phyloP scores from a whole-genome alignment of 30 jellyfish, hydroid and myxozoan species.

The Clytia hemisphaerica region DNA sequence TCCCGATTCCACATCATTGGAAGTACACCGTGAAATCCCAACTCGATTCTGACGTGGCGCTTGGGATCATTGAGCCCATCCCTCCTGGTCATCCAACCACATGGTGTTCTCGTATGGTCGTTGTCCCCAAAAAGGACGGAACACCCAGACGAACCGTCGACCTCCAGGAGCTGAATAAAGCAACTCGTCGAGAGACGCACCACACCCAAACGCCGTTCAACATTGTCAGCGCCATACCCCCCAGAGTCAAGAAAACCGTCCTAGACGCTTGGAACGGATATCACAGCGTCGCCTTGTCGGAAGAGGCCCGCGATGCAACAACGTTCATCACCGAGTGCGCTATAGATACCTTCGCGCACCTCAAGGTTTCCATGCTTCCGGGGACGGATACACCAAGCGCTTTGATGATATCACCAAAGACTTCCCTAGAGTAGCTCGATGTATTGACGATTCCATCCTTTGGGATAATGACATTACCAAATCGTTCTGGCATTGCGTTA shows the following conservation, averaged over 20 bases:
- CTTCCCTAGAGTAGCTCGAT: too few species aligned
- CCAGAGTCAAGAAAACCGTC: conserved; percentile 8
- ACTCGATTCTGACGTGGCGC: conserved; percentile 24
- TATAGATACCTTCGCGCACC: too few species aligned
- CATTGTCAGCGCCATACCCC: conserved; percentile 8
- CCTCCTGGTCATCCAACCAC: conserved; percentile 31
- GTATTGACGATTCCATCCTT: conserved; percentile 6
- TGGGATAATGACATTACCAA: conserved; percentile 14
- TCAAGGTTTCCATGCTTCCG: too few species aligned
- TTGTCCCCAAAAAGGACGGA: conserved; percentile 37
- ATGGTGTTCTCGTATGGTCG: conserved; percentile 44
- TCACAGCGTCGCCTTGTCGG: too few species aligned
- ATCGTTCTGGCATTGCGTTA: neutral
- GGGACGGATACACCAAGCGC: neutral
- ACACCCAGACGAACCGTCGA: conserved; percentile 23
- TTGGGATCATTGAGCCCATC: conserved; percentile 39
- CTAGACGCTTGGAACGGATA: conserved; percentile 51
- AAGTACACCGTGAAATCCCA: conserved; percentile 11
- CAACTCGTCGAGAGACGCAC: conserved; percentile 22
- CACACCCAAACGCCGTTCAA: conserved; percentile 39
- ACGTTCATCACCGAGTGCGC: neutral
- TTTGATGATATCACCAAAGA: too few species aligned
- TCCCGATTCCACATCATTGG: conserved; percentile 31
- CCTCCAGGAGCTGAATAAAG: conserved; percentile 15
- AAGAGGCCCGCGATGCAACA: neutral